phyloP scores from a whole-genome alignment of 2,888 invertebrate genomes.

The Sepiola atlantica region DNA sequence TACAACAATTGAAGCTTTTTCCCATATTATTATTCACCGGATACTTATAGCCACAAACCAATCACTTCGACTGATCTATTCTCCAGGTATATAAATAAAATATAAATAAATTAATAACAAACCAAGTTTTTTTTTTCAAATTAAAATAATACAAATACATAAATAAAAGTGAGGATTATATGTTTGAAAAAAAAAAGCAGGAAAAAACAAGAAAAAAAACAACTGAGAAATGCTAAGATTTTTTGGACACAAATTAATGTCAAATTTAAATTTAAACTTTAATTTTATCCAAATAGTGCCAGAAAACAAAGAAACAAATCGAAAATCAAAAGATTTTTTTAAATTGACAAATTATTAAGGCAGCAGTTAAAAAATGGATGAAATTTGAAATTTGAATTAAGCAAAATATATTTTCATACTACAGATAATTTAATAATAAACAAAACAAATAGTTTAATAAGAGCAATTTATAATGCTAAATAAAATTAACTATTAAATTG shows the following conservation, averaged over 20 bases:
- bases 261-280: not conserved
- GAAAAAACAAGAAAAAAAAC: not conserved
- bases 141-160: not conserved
- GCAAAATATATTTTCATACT: not conserved
- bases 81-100: not conserved
- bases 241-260: not conserved
- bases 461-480: not conserved
- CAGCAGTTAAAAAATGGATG: not conserved
- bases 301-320: not conserved
- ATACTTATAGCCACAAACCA: no score
- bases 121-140: not conserved
- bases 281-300: not conserved
- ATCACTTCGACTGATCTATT: no score
- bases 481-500: not conserved
- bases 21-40: no score
- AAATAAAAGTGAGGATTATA: not conserved
- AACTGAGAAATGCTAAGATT: not conserved
- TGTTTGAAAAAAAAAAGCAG: not conserved
- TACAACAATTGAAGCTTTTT: no score
- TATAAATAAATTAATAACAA: not conserved
- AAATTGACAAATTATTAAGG: not conserved
- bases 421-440: not conserved
- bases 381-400: slow-evolving; percentile 14
- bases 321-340: not conserved
- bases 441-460: not conserved